These are phyloP conservation scores for Fregetta grallaria DNA, from an alignment of 2,113 vertebrate species.

Conservation along the genomic window DNA sequence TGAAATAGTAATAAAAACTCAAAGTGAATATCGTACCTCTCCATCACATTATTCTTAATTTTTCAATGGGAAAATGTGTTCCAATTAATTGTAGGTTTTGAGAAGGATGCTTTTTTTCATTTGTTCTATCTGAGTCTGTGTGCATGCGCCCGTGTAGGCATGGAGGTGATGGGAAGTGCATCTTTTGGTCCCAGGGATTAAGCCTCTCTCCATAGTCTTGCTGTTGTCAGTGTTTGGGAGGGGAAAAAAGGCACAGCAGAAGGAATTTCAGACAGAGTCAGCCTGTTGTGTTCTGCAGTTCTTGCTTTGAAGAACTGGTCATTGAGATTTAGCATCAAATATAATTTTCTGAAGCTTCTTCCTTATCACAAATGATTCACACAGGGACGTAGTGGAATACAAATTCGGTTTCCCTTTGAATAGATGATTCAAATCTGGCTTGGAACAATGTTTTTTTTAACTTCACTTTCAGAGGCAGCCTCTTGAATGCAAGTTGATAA, in stretches of 20 bases:
- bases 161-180: accelerated
- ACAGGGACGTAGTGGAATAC: background rate
- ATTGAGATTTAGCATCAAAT: background rate
- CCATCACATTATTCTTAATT: background rate
- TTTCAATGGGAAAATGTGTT: background rate
- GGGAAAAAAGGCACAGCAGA: background rate
- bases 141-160: background rate
- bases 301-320: background rate
- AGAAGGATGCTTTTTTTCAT: background rate
- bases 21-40: background rate
- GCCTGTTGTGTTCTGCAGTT: background rate
- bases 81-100: background rate
- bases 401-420: background rate
- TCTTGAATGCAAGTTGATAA: background rate
- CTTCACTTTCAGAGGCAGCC: background rate
- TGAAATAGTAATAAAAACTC: background rate
- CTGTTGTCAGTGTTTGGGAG: background rate
- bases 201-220: background rate
- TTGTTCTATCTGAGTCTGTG: background rate
- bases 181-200: background rate
- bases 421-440: background rate
- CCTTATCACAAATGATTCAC: background rate
- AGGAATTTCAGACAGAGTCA: background rate
- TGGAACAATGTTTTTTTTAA: background rate
- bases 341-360: background rate